Conservation (phyloP, 2,888 invertebrate species). For the Lysandra bellargus region DNA sequence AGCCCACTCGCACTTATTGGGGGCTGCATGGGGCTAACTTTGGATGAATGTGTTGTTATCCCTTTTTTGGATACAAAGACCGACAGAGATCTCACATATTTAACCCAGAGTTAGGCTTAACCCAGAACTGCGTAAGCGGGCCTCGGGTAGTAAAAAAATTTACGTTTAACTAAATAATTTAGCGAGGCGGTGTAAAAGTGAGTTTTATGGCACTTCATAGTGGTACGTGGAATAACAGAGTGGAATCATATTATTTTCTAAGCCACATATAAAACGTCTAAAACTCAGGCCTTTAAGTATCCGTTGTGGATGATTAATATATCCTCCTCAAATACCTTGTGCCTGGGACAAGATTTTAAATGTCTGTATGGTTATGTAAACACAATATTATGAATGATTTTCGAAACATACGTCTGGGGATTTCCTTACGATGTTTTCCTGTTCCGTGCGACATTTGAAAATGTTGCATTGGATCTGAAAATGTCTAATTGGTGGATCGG, state of each 20-base stretch:
- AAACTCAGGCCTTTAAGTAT: not conserved
- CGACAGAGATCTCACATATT: not conserved
- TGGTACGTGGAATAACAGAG: not conserved
- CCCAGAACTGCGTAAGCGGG: not conserved
- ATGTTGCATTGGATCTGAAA: no score
- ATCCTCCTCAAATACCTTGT: not conserved
- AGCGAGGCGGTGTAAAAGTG: not conserved
- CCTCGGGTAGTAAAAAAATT: not conserved
- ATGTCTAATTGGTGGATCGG: no score
- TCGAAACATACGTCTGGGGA: no score
- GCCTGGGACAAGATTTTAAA: no score
- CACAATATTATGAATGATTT: no score
- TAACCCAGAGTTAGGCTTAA: no score
- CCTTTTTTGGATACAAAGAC: not conserved
- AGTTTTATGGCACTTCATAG: not conserved
- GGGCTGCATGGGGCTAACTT: no score
- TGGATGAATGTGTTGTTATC: no score
- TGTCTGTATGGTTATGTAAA: no score
- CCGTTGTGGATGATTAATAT: no score
- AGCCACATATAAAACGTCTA: not conserved
- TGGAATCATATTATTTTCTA: not conserved
- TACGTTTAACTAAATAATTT: not conserved
- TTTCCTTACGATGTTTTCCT: no score
- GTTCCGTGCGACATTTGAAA: no score
- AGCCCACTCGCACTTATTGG: not conserved